Base-by-base conservation (phyloP, 2,797 vertebrate species). In the Semaprochilodus insignis region DNA sequence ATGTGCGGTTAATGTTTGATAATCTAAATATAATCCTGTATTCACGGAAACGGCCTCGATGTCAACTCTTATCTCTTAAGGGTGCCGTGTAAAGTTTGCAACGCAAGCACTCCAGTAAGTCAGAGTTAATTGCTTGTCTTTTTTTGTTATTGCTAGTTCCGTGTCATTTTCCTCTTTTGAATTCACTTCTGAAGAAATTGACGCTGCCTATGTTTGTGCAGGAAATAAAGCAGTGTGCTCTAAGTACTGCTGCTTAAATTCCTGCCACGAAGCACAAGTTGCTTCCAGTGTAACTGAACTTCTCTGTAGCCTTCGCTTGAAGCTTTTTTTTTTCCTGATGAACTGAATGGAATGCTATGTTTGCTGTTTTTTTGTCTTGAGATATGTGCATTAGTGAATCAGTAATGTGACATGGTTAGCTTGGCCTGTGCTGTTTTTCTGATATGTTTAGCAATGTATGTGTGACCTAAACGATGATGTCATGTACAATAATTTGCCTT, bases 61-160 rank as follows among this genome's bases (percentile, higher is more conserved):
- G 63, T 66, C 63, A 19, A 8, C 63, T 34, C 16, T 31, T 36
- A 31, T 75, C 72, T 40, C 44, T 60, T 25, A 34, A 15, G 19
- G 25, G 77, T 71, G 57, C 44, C 36, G 57, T 72, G 67, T 65
- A 72, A 51, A 52, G 19, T 60, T 65, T 48, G 21, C 25, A 34
- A 23, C 54, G 74, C 57, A 11, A 44, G 44, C 74, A 16, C 59
- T 73, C 48, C 70, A 57, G 51, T 76, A 60, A 77, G 71, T 82
- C 48, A 55, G 59, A 73, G 17, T 34, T 77, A 65, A 65, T 72
- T 27, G n/a, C 51, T 13, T 19, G 25, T 82, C 36, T 21, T 21
- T 52, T 54, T 77, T 52, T 36, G 19, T 66, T 10, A 78, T 48
- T 34, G 34, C 21, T 16, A 15, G 74, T 76, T 60, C 27, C 40